A percentile compares a stretch with the other conserved stretches of the same genome.
phyloP scores from a whole-genome alignment of 2,888 invertebrate genomes.

The Euzetes globulus region DNA sequence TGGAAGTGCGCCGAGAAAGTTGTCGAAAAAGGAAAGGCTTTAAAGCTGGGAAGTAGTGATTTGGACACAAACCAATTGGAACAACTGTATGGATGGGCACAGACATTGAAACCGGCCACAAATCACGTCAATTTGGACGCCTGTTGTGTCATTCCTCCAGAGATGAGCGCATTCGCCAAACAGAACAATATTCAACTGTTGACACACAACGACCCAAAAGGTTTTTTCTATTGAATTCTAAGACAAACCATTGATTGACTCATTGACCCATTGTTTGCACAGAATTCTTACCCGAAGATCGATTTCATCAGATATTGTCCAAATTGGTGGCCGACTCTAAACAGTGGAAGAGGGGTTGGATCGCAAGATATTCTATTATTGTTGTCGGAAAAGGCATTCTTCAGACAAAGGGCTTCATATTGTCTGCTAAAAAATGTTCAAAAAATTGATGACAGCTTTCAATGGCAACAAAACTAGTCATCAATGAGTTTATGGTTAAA shows the following conservation, averaged over 20 bases:
- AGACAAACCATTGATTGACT: background rate
- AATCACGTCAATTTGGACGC: constrained; percentile 86
- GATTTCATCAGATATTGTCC: constrained; percentile 4
- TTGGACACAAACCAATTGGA: constrained; percentile 73
- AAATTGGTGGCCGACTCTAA: constrained; percentile 55
- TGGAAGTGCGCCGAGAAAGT: constrained; percentile 70
- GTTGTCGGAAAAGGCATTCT: constrained; percentile 85
- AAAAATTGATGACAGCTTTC: background rate
- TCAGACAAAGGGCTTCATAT: constrained; percentile 78
- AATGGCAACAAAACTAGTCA: background rate
- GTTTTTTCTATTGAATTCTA: constrained; percentile 51
- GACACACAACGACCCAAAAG: constrained; percentile 88
- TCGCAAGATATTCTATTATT: constrained; percentile 75
- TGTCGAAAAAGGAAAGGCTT: constrained; percentile 58
- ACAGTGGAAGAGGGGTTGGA: constrained; percentile 59
- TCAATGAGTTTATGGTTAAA: too few species aligned
- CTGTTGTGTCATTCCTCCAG: constrained; percentile 80
- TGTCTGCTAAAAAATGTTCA: constrained; percentile 34
- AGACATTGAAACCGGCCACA: constrained; percentile 69
- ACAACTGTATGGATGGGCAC: constrained; percentile 65
- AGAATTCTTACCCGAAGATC: constrained; percentile 28
- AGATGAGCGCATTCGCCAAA: constrained; percentile 79
- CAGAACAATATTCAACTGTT: constrained; percentile 83
- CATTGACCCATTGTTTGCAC: background rate
- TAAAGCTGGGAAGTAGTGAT: constrained; percentile 76